Conservation (phyloP, 35 echinoderm and acorn worm genomes). For the Hemicentrotus pulcherrimus region DNA sequence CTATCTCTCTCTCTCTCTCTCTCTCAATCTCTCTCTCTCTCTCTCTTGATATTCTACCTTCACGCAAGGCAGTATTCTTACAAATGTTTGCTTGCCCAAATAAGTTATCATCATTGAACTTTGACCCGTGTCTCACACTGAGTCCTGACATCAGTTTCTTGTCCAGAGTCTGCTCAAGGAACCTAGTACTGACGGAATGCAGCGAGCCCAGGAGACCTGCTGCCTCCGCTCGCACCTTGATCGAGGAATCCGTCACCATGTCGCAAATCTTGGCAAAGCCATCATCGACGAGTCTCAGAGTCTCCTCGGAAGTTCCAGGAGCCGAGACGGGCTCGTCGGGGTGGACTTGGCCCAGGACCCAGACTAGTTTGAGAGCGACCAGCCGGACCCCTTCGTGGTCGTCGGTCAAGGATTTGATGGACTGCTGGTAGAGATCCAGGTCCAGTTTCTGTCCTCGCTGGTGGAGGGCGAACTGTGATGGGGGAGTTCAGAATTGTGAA, state of each 20-base stretch:
- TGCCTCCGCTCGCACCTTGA: conserved; percentile 77
- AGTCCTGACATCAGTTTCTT: conserved; percentile 97
- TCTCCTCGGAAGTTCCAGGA: conserved; percentile 59
- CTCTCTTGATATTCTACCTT: too few relatives aligned
- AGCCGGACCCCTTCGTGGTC: conserved; percentile 87
- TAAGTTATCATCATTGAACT: too few relatives aligned
- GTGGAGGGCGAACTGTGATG: conserved; percentile 75
- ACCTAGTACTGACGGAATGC: conserved; percentile 79
- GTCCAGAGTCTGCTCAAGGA: conserved; percentile 92
- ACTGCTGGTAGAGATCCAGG: conserved; percentile 76
- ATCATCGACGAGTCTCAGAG: conserved; percentile 89
- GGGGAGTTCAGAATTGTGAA: background rate
- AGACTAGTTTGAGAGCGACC: conserved; percentile 82
- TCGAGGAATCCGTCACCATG: conserved; percentile 85
- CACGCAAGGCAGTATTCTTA: too few relatives aligned
- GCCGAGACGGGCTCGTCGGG: conserved; percentile 81
- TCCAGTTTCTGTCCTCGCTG: conserved; percentile 82
- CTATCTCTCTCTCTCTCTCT: too few relatives aligned
- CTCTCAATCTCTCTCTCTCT: too few relatives aligned
- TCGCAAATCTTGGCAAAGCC: conserved; percentile 97
- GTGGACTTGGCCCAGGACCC: conserved; percentile 90
- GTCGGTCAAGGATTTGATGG: conserved; percentile 73
- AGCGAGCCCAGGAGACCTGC: conserved; percentile 87
- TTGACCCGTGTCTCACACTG: conserved; percentile 61
- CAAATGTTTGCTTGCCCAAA: too few relatives aligned